A percentile compares a stretch with the other conserved stretches of the same genome.
Evolutionary conservation across 2,888 invertebrate species (phyloP).

Genomic region (Chirona hameri): DNA sequence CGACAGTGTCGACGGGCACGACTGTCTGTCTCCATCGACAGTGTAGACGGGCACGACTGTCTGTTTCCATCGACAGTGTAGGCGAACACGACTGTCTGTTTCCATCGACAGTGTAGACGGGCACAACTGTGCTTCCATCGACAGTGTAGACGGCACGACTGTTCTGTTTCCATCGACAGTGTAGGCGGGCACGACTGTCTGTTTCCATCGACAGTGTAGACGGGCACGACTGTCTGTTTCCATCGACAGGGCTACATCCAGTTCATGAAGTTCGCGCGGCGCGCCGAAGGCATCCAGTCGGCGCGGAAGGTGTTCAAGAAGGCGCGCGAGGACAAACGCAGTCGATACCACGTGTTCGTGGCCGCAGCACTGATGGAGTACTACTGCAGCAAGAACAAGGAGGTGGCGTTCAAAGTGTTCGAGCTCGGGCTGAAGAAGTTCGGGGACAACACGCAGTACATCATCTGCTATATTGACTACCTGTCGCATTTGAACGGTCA

Average conservation of each 20-base stretch:
- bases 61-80: conserved; percentile 48
- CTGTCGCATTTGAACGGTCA: conserved; percentile 91
- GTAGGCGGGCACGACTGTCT: no score
- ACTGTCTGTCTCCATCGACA: conserved; percentile 45
- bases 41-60: conserved; percentile 42
- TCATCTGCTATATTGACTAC: conserved; percentile 94
- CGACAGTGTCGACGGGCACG: conserved; percentile 48
- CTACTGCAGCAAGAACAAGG: conserved; percentile 96
- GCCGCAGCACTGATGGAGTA: conserved; percentile 98
- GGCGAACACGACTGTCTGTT: no score
- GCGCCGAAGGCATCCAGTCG: conserved; percentile 97
- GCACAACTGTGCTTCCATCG: no score
- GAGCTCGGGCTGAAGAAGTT: conserved; percentile 97
- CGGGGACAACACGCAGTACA: conserved; percentile 89
- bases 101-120: conserved; percentile 48
- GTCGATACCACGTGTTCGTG: conserved; percentile 89
- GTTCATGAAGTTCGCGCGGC: conserved; percentile 96
- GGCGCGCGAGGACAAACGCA: conserved; percentile 80
- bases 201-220: no score
- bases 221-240: no score
- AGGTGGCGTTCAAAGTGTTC: conserved; percentile 93
- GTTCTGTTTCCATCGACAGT: conserved; percentile 48
- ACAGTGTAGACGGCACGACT: conserved; percentile 48
- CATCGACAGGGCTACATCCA: conserved; percentile 80
- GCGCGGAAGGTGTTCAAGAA: conserved; percentile 91